Evolutionary conservation across 2,888 invertebrate genomes (phyloP), one percentile per base, ranked within the genome.

Genomic region (Rapana venosa): DNA sequence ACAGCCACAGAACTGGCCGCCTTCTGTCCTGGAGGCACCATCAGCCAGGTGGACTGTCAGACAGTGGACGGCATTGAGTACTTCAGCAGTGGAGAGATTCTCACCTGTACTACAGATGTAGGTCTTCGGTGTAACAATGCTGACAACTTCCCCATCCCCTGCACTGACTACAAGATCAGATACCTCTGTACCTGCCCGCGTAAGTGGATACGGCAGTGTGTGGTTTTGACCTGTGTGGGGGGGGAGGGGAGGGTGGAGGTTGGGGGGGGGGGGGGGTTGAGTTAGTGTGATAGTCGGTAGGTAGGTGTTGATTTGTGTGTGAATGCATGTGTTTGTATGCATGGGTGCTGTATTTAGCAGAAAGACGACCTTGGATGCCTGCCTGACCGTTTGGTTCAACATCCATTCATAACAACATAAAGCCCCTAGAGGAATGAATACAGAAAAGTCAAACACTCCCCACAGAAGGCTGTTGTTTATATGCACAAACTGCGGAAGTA

Each of bases 101-200:
- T 92, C 15, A 88, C 88, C 17, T 96, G 96, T 92, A 92, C 94
- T 81, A 95, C 98, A 90, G 97, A 98, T 92, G 96, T 97, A 20
- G 98, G 98, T 0, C 96, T 98, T 0, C 96, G 97, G 30, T 91
- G 91, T 47, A 90, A 87, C 87, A 91, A 90, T 56, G 79, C 86
- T 20, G 93, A 94, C 83, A 95, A 95, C 89, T 79, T 58, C 84
- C 91, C 92, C 35, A 81, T 87, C 56, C 91, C 91, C 47, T 95
- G 95, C 90, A 91, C 91, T n/a, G 94, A 95, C 91, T 95, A 94
- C 90, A 93, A 93, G 93, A 92, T 95, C 66, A 87, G 94, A 90
- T 95, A 94, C 91, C 30, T 61, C 47, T 88, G 88, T 22, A n/a
- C 61, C 11, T 88, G 88, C n/a, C 70, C 79, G 22, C 58, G 88